Evolutionary conservation across 2,113 vertebrate species (phyloP), one percentile per base, ranked within the genome.

Genomic region (Corythornis cristatus): DNA sequence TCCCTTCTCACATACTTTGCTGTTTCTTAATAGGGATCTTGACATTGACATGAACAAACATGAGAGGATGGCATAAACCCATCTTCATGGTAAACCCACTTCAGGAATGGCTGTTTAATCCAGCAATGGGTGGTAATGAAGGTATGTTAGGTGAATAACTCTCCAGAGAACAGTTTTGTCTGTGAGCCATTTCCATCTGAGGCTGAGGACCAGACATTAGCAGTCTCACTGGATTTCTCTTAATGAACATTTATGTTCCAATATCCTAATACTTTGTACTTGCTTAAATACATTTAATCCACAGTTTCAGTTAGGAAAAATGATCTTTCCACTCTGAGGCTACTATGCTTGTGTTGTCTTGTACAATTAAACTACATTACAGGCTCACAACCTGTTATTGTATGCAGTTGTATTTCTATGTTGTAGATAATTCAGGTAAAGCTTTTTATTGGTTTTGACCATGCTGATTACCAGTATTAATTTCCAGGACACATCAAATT

Each of bases 51-150:
- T 29, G 28, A 71, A 60, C 0, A 0, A 50, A 82, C 2, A 3
- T 22, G 60, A 48, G 26, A 62, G 4, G 29, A 48, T 48, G 48
- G 21, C 21, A 23, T 48, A 48, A 48, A 48, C 21, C 21, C 21
- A 48, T 48, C 48, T 48, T 48, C 48, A 48, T 20, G 6, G 48
- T 48, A 48, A 48, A 48, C 48, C 21, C 48, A 48, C 70, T 57
- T 75, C 28, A 57, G 42, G 19, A 75, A 57, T 0, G 0, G 4
- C 5, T 35, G 15, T 17, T 50, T 74, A 2, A 3, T 67, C 18
- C 53, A 71, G 61, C 6, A 20, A 6, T 60, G 31, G 29, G 10
- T 62, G 15, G 11, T 22, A 56, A 21, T 22, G 23, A 57, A 75
- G 18, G 29, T 9, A 28, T 12, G 20, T 40, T 37, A 45, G 21